Percentiles rank a stretch among this genome's conserved stretches.
These are phyloP conservation scores for Clarias macrocephalus DNA, from an alignment of 2,113 vertebrate genomes.

Conservation along the genomic window DNA sequence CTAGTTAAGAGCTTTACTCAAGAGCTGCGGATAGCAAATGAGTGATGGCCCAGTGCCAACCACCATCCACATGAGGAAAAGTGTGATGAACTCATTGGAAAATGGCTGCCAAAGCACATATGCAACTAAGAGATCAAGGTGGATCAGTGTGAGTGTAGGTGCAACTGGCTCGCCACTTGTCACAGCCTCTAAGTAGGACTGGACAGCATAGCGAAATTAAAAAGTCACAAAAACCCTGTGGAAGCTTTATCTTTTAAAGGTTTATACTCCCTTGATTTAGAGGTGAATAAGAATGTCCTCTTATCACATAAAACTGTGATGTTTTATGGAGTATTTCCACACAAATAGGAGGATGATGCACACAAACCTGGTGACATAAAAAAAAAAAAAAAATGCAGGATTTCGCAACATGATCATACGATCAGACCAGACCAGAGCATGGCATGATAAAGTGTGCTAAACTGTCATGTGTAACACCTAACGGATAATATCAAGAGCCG, in stretches of 20 bases:
- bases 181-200: neutral
- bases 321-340: neutral
- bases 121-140: neutral
- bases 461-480: neutral
- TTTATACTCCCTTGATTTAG: neutral
- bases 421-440: neutral
- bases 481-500: neutral
- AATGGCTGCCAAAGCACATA: neutral
- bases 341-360: neutral
- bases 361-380: neutral
- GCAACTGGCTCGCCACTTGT: neutral
- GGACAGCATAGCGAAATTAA: neutral
- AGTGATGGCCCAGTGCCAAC: constrained; percentile 2
- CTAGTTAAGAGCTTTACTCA: constrained; percentile 16
- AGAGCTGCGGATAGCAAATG: neutral
- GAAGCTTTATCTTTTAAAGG: neutral
- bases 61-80: neutral
- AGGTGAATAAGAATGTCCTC: neutral
- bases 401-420: too few relatives aligned
- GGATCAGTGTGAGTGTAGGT: neutral
- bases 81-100: neutral
- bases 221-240: neutral
- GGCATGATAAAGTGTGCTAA: neutral
- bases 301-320: neutral
- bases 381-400: neutral